phyloP scores from a whole-genome alignment of 2,113 vertebrate species.

The Epinephelus cyanopodus region DNA sequence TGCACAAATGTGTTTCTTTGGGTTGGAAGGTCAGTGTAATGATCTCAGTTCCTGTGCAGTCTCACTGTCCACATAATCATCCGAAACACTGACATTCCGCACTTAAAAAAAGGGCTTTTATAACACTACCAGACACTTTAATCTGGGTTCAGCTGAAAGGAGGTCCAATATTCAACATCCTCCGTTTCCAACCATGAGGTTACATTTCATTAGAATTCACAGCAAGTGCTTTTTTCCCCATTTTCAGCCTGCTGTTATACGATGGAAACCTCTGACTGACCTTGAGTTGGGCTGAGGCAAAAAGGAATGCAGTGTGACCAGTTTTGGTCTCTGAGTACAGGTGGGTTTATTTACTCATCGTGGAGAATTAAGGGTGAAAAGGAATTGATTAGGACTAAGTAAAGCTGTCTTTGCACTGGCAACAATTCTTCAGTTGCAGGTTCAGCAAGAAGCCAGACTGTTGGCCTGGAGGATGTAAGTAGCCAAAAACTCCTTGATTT shows the following conservation, averaged over 20 bases:
- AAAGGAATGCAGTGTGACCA: conserved; percentile 1
- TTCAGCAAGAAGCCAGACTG: not conserved
- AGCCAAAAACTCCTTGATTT: not conserved
- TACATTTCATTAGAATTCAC: not conserved
- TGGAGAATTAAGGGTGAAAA: not conserved
- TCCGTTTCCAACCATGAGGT: not conserved
- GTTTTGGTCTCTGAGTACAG: not conserved
- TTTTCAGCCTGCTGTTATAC: not conserved
- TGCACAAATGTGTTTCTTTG: not conserved
- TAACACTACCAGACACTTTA: not conserved
- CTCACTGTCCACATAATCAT: not conserved
- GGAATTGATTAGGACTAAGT: not conserved
- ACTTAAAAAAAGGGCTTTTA: not conserved
- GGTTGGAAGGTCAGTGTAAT: not conserved
- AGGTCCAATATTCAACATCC: not conserved
- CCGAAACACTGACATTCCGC: not conserved
- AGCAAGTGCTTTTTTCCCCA: not conserved
- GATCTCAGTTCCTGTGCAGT: not conserved
- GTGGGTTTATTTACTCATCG: conserved; percentile 1
- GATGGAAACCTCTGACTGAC: not conserved
- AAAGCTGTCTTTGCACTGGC: not conserved
- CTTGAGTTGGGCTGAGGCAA: not conserved
- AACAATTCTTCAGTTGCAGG: not conserved
- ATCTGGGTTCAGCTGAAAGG: not conserved
- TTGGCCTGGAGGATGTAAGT: not conserved